A percentile compares a stretch with the other conserved stretches of the same genome.
Conservation (phyloP, 2,888 invertebrate genomes). For the Watsonalla cultraria region DNA sequence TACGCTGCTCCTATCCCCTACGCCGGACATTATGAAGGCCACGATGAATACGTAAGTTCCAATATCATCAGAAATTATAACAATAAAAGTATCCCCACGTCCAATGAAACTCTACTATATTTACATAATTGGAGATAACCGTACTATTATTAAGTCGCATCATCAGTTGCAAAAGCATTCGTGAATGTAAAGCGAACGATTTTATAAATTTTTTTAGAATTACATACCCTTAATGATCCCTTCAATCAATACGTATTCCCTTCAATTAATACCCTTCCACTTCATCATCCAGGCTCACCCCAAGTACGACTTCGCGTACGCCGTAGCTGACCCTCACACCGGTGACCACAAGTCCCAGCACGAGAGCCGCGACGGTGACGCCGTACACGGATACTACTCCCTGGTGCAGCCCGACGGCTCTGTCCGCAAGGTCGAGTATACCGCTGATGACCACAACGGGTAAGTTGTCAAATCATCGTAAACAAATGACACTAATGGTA, state of each 20-base stretch:
- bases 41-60: conserved; percentile 49
- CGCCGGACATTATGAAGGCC: conserved; percentile 24
- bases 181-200: too few species aligned
- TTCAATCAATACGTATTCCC: background rate
- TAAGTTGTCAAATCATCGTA: conserved; percentile 28
- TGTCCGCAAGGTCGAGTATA: conserved; percentile 75
- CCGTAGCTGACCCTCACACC: conserved; percentile 76
- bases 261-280: conserved; percentile 3
- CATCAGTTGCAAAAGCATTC: too few species aligned
- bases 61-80: conserved; percentile 4
- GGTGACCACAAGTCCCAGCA: conserved; percentile 77
- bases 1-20: conserved; percentile 28
- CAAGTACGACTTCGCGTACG: conserved; percentile 72
- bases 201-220: too few species aligned
- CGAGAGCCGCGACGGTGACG: conserved; percentile 73
- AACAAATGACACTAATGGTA: background rate
- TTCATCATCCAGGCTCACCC: conserved; percentile 46
- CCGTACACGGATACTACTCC: conserved; percentile 71
- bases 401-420: conserved; percentile 76
- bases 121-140: too few species aligned
- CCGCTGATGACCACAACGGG: conserved; percentile 76
- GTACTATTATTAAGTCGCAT: too few species aligned
- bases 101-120: too few species aligned
- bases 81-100: too few species aligned
- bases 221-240: too few species aligned